A percentile compares a stretch with the other conserved stretches of the same genome.
Conservation (phyloP, 2,888 invertebrate species). For the Pyrocoelia pectoralis region DNA sequence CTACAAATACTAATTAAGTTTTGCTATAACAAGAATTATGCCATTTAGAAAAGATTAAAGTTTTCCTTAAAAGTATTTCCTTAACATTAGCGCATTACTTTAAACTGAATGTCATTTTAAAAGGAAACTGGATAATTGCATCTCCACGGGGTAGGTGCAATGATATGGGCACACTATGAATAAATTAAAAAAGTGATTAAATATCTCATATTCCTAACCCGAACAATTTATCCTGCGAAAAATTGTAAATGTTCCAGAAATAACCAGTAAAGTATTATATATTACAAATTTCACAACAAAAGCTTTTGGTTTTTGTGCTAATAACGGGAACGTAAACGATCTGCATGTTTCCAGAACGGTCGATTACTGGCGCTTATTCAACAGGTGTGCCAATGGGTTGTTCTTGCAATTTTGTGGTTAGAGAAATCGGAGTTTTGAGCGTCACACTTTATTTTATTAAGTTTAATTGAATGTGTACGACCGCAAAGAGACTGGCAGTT, state of each 20-base stretch:
- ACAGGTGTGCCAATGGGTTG: constrained; percentile 38
- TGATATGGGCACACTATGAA: too few relatives aligned
- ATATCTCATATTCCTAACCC: too few relatives aligned
- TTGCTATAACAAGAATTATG: too few relatives aligned
- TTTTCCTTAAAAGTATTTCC: too few relatives aligned
- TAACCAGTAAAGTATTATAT: constrained; percentile 2
- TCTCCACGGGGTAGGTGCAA: not conserved
- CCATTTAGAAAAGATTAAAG: too few relatives aligned
- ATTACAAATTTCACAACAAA: constrained; percentile 8
- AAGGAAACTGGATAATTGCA: not conserved
- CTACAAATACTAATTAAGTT: too few relatives aligned
- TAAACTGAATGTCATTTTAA: not conserved
- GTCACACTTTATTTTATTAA: constrained; percentile 30
- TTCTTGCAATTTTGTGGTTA: constrained; percentile 32
- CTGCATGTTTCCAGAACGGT: constrained; percentile 38
- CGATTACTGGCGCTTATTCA: constrained; percentile 35
- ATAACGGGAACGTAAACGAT: constrained; percentile 38
- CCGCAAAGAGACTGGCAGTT: too few relatives aligned
- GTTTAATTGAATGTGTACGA: constrained; percentile 12
- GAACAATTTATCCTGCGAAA: too few relatives aligned
- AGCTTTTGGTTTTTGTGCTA: constrained; percentile 22
- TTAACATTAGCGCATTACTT: not conserved
- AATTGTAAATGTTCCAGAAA: too few relatives aligned
- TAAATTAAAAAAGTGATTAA: too few relatives aligned
- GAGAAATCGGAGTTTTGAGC: constrained; percentile 33